phyloP scores from a whole-genome alignment of 1,140 invertebrate species.

The Akabosia matsudoensis region DNA sequence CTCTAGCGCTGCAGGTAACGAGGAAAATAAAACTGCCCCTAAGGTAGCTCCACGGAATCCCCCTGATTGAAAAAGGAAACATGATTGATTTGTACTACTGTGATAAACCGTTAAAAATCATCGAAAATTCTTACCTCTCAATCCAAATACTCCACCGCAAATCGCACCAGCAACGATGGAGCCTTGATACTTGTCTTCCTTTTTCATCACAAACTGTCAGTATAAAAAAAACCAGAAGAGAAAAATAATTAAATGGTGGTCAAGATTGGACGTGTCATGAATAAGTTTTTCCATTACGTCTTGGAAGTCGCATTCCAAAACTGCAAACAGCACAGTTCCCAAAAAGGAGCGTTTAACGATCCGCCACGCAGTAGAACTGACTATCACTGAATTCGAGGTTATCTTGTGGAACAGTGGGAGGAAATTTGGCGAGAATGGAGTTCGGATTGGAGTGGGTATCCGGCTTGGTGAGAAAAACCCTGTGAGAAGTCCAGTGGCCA shows the following conservation, averaged over 20 bases:
- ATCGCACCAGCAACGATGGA: constrained; percentile 19
- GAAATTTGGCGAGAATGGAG: background rate
- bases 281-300: constrained; percentile 9
- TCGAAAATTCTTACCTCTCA: constrained; percentile 17
- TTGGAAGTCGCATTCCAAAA: constrained; percentile 33
- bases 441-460: constrained; percentile 24
- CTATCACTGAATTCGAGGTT: background rate
- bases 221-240: background rate
- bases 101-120: background rate
- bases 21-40: background rate
- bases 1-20: background rate
- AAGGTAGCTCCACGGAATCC: background rate
- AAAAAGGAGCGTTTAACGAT: constrained; percentile 19
- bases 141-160: constrained; percentile 26
- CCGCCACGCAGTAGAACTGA: constrained; percentile 18
- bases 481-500: constrained; percentile 8
- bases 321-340: constrained; percentile 28
- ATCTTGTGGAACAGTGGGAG: constrained; percentile 18
- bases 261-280: too few species aligned
- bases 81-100: background rate
- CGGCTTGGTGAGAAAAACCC: constrained; percentile 30
- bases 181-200: constrained; percentile 26
- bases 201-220: constrained; percentile 8
- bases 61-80: constrained; percentile 11
- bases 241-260: background rate